Evolutionary conservation across 2,888 invertebrate genomes (phyloP).

Genomic region (Yponomeuta plumbellus): DNA sequence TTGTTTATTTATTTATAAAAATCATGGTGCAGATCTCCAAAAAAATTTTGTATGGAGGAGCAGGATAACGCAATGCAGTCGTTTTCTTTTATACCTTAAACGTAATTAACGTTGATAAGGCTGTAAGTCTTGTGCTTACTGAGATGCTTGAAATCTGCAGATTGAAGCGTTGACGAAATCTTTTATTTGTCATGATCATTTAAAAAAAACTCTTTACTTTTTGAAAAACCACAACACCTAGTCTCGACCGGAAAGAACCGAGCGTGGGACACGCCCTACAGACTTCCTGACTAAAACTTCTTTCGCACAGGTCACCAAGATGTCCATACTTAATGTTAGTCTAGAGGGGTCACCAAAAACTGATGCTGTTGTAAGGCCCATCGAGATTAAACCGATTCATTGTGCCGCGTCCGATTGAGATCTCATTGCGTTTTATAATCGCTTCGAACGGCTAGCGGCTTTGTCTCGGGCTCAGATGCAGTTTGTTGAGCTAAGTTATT

Average conservation of each 20-base stretch:
- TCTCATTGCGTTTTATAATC: constrained; percentile 3
- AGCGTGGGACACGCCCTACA: not conserved
- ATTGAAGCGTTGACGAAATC: too few species aligned
- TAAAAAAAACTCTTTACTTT: too few species aligned
- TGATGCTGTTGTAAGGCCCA: not conserved
- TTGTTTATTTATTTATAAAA: too few species aligned
- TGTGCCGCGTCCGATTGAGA: not conserved
- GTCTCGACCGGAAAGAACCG: not conserved
- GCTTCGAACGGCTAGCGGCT: not conserved
- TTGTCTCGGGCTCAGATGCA: not conserved
- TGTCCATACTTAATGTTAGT: not conserved
- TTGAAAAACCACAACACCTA: too few species aligned
- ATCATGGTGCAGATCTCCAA: too few species aligned
- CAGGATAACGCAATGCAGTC: too few species aligned
- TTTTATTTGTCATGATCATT: too few species aligned
- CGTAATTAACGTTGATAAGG: too few species aligned
- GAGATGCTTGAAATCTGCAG: too few species aligned
- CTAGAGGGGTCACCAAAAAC: not conserved
- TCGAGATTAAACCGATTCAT: constrained; percentile 9
- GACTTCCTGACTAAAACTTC: not conserved
- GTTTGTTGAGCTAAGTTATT: constrained; percentile 1
- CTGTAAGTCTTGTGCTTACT: too few species aligned
- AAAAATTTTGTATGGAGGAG: too few species aligned
- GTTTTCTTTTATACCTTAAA: too few species aligned
- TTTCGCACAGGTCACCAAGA: not conserved